A percentile compares a stretch with the other conserved stretches of the same genome.
phyloP scores from a whole-genome alignment of 2,797 vertebrate species.

The Acanthiza pusilla region DNA sequence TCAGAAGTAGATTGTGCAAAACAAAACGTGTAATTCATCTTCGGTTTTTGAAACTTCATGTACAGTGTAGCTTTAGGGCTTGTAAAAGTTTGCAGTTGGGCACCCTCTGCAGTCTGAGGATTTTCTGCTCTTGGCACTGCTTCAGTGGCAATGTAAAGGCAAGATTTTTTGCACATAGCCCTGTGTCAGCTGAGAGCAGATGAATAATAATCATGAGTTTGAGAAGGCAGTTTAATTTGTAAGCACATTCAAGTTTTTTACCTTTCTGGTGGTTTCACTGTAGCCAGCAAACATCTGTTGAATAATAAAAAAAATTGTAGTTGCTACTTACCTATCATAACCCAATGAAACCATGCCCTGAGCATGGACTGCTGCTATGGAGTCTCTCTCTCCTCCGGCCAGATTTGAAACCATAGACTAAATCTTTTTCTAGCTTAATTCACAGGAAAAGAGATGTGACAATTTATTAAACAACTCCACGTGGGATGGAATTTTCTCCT shows the following conservation, averaged over 20 bases:
- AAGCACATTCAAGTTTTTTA: not conserved
- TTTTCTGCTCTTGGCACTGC: not conserved
- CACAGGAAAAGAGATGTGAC: rapidly evolving
- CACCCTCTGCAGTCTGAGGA: not conserved
- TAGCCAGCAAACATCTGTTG: not conserved
- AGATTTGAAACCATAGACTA: not conserved
- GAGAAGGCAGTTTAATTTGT: not conserved
- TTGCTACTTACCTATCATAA: not conserved
- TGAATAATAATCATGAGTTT: not conserved
- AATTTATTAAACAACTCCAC: rapidly evolving
- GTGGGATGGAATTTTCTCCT: rapidly evolving
- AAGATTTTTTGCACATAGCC: not conserved
- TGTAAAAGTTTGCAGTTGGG: not conserved
- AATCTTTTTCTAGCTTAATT: not conserved
- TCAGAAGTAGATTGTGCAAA: not conserved
- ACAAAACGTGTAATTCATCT: not conserved
- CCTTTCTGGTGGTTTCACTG: not conserved
- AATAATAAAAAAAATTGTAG: not conserved
- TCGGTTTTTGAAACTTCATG: not conserved
- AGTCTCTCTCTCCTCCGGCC: not conserved
- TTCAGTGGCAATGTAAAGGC: not conserved
- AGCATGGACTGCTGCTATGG: not conserved
- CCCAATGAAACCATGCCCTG: rapidly evolving
- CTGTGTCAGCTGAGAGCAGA: not conserved
- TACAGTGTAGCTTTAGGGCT: not conserved